These are phyloP conservation scores for Isotomurus palustris DNA, from an alignment of 2,888 invertebrate species.

Conservation along the genomic window DNA sequence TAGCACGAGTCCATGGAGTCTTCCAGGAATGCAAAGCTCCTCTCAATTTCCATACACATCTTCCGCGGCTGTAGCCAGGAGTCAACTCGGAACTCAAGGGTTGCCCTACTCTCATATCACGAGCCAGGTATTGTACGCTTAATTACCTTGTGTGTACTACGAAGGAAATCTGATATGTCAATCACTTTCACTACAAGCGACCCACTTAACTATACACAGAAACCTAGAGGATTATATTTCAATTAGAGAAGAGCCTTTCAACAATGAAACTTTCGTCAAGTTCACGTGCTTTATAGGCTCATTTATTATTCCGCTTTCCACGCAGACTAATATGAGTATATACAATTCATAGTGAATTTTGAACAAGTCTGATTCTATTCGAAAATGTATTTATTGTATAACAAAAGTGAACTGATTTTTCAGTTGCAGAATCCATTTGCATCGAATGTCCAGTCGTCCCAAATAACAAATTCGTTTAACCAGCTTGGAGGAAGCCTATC, in stretches of 20 bases:
- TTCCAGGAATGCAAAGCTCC: constrained; percentile 26
- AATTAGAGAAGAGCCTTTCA: too few relatives aligned
- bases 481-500: constrained; percentile 36
- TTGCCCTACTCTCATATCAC: constrained; percentile 40
- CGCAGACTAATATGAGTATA: too few relatives aligned
- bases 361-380: too few relatives aligned
- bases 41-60: constrained; percentile 31
- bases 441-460: constrained; percentile 35
- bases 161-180: not conserved
- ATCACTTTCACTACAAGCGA: not conserved
- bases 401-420: constrained; percentile 4
- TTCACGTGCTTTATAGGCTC: too few relatives aligned
- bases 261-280: too few relatives aligned
- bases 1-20: constrained; percentile 31
- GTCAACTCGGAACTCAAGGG: constrained; percentile 27
- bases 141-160: not conserved
- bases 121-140: constrained; percentile 25
- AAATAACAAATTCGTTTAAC: constrained; percentile 41
- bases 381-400: too few relatives aligned
- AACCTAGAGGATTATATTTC: too few relatives aligned
- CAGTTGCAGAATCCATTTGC: constrained; percentile 42
- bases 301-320: too few relatives aligned
- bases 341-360: too few relatives aligned
- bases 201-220: not conserved
- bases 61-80: constrained; percentile 8